Evolutionary conservation across 1,140 invertebrate genomes (phyloP).

Genomic region (Oedothorax gibbosus): DNA sequence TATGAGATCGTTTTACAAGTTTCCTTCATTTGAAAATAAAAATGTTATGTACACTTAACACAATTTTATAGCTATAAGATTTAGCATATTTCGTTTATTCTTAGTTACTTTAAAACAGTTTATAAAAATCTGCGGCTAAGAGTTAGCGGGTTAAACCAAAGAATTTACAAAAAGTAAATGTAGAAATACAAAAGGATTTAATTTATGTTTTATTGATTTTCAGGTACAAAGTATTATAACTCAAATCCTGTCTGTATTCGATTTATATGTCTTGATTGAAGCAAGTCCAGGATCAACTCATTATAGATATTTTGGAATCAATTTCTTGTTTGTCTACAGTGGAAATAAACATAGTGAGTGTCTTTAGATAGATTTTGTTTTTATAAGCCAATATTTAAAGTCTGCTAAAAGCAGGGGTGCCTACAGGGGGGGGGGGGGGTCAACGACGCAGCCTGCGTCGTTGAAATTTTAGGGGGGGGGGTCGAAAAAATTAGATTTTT

Average conservation of each 20-base stretch:
- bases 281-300: constrained; percentile 87
- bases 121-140: too few relatives aligned
- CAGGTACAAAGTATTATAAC: constrained; percentile 87
- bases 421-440: too few relatives aligned
- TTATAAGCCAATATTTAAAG: neutral
- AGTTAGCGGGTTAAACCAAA: too few relatives aligned
- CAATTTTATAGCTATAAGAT: neutral
- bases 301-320: constrained; percentile 91
- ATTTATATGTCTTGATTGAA: constrained; percentile 87
- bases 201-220: constrained; percentile 68
- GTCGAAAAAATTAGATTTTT: too few relatives aligned
- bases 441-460: too few relatives aligned
- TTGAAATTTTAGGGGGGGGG: too few relatives aligned
- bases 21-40: too few relatives aligned
- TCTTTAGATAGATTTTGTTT: neutral
- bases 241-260: constrained; percentile 82
- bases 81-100: neutral
- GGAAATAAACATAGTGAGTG: constrained; percentile 85
- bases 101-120: neutral
- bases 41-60: too few relatives aligned
- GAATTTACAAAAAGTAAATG: too few relatives aligned
- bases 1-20: too few relatives aligned
- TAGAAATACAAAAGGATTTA: too few relatives aligned
- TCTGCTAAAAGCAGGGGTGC: too few relatives aligned
- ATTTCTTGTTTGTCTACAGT: constrained; percentile 94